phyloP scores from a whole-genome alignment of 2,888 invertebrate genomes.

The Agrochola macilenta region DNA sequence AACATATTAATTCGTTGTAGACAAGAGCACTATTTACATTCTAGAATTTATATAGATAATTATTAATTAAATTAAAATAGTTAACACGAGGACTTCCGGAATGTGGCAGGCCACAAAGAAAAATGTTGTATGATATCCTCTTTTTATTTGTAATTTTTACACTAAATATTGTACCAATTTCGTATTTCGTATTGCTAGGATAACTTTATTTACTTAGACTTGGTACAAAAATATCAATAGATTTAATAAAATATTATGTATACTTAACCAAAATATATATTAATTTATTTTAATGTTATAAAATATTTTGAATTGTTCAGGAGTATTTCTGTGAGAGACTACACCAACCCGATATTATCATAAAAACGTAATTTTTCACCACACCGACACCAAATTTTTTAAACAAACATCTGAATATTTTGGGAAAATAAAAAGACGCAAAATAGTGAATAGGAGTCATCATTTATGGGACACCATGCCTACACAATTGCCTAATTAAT shows the following conservation, averaged over 20 bases:
- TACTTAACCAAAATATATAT: slow-evolving; percentile 27
- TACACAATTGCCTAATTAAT: neutral
- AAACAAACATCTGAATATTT: neutral
- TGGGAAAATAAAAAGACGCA: neutral
- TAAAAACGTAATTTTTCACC: neutral
- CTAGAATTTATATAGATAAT: slow-evolving; percentile 35
- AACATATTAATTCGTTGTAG: slow-evolving; percentile 31
- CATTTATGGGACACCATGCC: neutral
- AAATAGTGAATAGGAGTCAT: neutral
- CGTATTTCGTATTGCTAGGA: slow-evolving; percentile 18
- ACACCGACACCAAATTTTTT: neutral
- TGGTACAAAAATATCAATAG: slow-evolving; percentile 25
- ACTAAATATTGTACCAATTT: slow-evolving; percentile 26
- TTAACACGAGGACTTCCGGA: slow-evolving; percentile 65
- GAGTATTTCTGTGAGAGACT: slow-evolving; percentile 2
- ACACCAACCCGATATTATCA: neutral
- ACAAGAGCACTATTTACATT: slow-evolving; percentile 55
- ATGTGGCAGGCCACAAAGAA: slow-evolving; percentile 75
- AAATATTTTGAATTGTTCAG: slow-evolving; percentile 1
- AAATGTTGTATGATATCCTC: slow-evolving; percentile 45
- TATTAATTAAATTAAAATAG: slow-evolving; percentile 18
- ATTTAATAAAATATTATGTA: slow-evolving; percentile 48
- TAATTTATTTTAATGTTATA: neutral
- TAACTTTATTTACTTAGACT: slow-evolving; percentile 20
- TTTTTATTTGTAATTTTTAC: slow-evolving; percentile 49